Evolutionary conservation across 2,797 vertebrate genomes (phyloP), one percentile per base, ranked within the genome.

Genomic region (Mormyrus proboscirostris): DNA sequence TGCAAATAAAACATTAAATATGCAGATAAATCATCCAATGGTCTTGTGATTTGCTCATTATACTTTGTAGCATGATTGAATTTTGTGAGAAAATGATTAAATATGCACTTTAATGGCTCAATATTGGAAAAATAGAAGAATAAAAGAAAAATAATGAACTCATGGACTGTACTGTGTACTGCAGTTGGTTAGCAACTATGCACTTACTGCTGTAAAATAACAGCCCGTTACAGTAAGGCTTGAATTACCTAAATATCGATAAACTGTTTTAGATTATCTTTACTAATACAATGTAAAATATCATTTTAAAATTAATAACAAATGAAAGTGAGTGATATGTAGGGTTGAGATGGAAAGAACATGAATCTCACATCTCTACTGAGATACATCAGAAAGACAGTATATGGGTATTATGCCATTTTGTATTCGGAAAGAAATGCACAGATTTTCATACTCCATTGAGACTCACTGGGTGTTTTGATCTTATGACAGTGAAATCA

Each of bases 401-500:
- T 89, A 12, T 10, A 38, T 59, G 79, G 29, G 29, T n/a, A 25
- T 38, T 49, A 29, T 55, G 25, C 14, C 85, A 25, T 57, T 86
- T 86, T 57, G 51, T 86, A 19, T 38, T 44, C 25, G 41, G 10
- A 62, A 33, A 44, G 59, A 62, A 89, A 47, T 87, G 73, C 87
- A 89, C 59, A 88, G 25, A 65, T 87, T 55, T 88, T 85, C 59
- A 76, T 88, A 79, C 10, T 89, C 87, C 59, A 59, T 41, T 8
- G 88, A 82, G 89, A 90, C 65, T 41, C 73, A 25, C 88, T 91
- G 90, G 86, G 62, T 88, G 33, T 90, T 89, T 88, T 90, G 82
- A 89, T 90, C 86, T 84, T 82, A n/a, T 19, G 87, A 90, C 51
- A 89, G 41, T 88, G 47, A 86, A 90, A 89, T 90, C 83, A 84